These are phyloP conservation scores for Sorex fumeus DNA, from an alignment of 2,113 vertebrate genomes.

Conservation along the genomic window DNA sequence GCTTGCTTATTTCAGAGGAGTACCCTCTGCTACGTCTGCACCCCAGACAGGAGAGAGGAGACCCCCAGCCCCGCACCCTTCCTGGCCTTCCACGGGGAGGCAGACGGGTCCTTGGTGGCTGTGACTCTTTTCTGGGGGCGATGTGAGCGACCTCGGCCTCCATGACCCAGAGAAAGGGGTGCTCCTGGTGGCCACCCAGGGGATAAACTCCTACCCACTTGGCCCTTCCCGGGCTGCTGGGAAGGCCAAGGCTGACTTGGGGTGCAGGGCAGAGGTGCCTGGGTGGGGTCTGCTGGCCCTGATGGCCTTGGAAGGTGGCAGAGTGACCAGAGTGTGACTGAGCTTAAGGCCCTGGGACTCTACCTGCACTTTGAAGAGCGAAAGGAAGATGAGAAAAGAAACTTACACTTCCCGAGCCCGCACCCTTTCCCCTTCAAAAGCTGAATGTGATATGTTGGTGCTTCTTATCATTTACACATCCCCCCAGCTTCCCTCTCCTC, in stretches of 20 bases:
- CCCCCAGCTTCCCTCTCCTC: slow-evolving; percentile 56
- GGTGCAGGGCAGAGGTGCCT: slow-evolving; percentile 11
- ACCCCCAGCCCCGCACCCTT: neutral
- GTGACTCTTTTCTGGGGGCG: no score
- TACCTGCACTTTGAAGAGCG: slow-evolving; percentile 63
- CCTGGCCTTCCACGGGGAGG: no score
- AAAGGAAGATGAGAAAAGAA: slow-evolving; percentile 23
- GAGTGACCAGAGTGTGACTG: slow-evolving; percentile 58
- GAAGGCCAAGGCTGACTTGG: slow-evolving; percentile 59
- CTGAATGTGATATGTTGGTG: slow-evolving; percentile 77
- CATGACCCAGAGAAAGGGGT: neutral
- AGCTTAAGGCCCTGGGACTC: slow-evolving; percentile 75
- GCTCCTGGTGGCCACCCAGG: neutral
- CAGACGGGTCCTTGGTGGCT: neutral
- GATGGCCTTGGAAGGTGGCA: slow-evolving; percentile 69
- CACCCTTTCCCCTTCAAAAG: slow-evolving; percentile 82
- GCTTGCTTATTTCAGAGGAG: neutral
- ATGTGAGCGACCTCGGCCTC: neutral
- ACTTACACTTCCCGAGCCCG: slow-evolving; percentile 57
- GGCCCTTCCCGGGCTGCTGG: neutral
- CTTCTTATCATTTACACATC: slow-evolving; percentile 84
- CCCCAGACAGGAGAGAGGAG: no score
- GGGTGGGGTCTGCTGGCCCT: slow-evolving; percentile 2
- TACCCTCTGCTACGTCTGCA: neutral
- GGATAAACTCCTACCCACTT: neutral